Evolutionary conservation across 2,113 vertebrate species (phyloP), one percentile per base, ranked within the genome.

Genomic region (Excalfactoria chinensis): DNA sequence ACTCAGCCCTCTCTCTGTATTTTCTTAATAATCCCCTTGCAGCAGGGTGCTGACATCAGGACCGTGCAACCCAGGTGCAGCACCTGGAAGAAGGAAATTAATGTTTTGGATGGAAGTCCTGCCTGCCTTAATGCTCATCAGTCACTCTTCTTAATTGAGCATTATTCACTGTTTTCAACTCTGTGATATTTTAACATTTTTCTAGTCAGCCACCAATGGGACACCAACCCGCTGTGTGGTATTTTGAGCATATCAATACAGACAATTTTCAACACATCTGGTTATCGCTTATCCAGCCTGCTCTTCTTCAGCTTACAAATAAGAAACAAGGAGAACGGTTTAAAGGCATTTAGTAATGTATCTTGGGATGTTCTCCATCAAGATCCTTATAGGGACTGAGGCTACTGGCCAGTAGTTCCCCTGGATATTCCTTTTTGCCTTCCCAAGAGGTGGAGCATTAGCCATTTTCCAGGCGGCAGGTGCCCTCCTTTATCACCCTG

Each of bases 221-320:
- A 48, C n/a, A 26, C 11, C 0, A 0, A 3, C 21, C 49, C 25
- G 9, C 28, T 51, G 4, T 51, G 23, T 51, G 21, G 46, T 59
- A 6, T n/a, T 55, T 32, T 13, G 49, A 91, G 15, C 35, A 81
- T 74, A 15, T 84, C 20, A 46, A 30, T 23, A 43, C 44, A 70
- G 56, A 10, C 66, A 59, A 0, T 74, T 87, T 84, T 58, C 56
- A 86, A 2, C 17, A n/a, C 5, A 1, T 75, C n/a, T 43, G 3
- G 67, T 25, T 6, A 20, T 44, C 41, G 6, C 46, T 72, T 84
- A 25, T 81, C 8, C 34, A 67, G 13, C 23, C 70, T 5, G 2
- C 89, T 89, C 9, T 72, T 86, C 73, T 73, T 86, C 74, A 87
- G 10, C 32, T 68, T 78, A 2, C 40, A 49, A 67, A 59, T 43